Evolutionary conservation across 2,797 vertebrate species (phyloP), one percentile per base, ranked within the genome.

Genomic region (Rousettus madagascariensis): DNA sequence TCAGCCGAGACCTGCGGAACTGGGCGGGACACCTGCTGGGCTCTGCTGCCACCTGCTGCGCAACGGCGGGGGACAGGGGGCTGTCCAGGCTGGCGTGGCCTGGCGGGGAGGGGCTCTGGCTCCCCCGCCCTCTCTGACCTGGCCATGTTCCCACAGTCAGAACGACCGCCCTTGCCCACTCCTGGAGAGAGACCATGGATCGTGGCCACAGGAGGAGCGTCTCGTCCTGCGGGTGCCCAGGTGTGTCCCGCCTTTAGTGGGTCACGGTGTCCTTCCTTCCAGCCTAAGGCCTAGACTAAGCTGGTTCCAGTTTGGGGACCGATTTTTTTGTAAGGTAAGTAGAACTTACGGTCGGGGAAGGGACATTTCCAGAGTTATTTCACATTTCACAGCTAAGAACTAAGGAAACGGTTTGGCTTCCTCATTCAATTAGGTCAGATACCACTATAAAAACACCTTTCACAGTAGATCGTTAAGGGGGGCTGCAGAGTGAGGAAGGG

Each of bases 371-470:
- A 95, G 96, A 90, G 95, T 79, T 59, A 74, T 24, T 96, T 97
- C 94, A 95, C 87, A 79, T 72, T 96, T 97, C 96, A 97, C 95
- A 97, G 96, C 96, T 97, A 97, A 96, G 83, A 96, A 95, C 93
- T 97, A 97, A 97, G 88, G 93, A 96, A 65, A 86, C 8, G 8
- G 89, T 71, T 75, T 88, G 38, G 84, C 89, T 78, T 87, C 0
- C 19, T 95, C 90, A 93, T 80, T 91, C 77, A 95, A 65, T 85
- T 77, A 80, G 68, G 20, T 7, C 4, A n/a, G 93, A 20, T 41
- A 22, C 74, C 51, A 30, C 30, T 38, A 59, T 38, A 46, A 63
- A 78, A 74, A 63, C 51, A 77, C 59, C 71, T 20, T 96, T 97
- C 95, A 96, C 95, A 97, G 97, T 78, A 95, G 86, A 88, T 78